Base-by-base conservation (phyloP, 2,888 invertebrate species). In the Meloe dianella region DNA sequence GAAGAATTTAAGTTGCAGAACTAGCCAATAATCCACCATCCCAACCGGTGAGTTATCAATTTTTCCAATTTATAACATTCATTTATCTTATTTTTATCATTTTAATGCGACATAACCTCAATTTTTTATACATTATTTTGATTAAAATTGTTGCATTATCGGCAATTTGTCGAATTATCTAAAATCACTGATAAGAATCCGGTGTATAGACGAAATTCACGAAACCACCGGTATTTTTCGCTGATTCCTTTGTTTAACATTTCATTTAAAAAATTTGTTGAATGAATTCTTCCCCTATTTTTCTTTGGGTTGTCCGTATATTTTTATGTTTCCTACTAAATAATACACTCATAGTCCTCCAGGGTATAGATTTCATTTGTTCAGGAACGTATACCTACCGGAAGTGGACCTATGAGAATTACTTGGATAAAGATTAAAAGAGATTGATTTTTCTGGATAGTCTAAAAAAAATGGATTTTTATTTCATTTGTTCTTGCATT, bases 361-460 rank as follows among this genome's bases (percentile, higher is more conserved):
- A 29, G 79, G 81, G 83, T 77, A 78, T 78, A 78, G 77, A 80
- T 82, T 84, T 83, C 83, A 83, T 84, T 83, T 83, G 82, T 83
- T 81, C 80, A 74, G 79, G 81, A 83, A 83, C 80, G 81, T 20
- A 7, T 17, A 20, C 20, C 83, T 82, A 82, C 77, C 74, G 73
- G 79, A 83, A 84, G 82, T 84, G 82, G 81, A 78, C 84, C 82
- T 80, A 75, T 63, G 83, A 83, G 84, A 80, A 77, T 80, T 80
- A 78, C 81, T 78, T 81, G 82, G 17, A 83, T 83, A 83, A 80
- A 83, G 83, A 84, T 84, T 84, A 83, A 83, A 83, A 83, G 82
- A 83, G 83, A 84, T 83, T 83, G 83, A 82, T 79, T 82, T 75
- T 80, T 80, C 27, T 77, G 77, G 78, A 78, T 80, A 81, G 80